These are phyloP conservation scores for Rafetus swinhoei DNA, from an alignment of 2,113 vertebrate species.

Conservation along the genomic window DNA sequence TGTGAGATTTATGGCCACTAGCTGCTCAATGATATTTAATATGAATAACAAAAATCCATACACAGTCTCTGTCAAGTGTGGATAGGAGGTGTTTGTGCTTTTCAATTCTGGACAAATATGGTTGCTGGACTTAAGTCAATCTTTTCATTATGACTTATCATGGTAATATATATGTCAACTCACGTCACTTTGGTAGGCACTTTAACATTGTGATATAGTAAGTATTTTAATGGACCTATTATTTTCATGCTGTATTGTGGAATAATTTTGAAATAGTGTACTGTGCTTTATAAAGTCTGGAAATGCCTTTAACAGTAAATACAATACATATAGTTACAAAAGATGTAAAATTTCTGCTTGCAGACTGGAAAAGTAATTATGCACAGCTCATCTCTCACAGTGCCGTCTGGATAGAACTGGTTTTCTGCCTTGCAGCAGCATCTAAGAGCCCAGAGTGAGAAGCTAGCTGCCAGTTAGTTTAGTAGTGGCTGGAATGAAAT, in stretches of 20 bases:
- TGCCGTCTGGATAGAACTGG: conserved; percentile 64
- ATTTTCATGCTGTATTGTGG: neutral
- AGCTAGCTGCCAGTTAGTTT: conserved; percentile 57
- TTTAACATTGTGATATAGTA: neutral
- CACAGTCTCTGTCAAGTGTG: neutral
- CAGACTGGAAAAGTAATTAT: conserved; percentile 49
- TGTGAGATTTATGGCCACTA: conserved; percentile 27
- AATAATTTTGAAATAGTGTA: neutral
- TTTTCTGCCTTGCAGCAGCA: conserved; percentile 61
- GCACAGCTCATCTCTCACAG: conserved; percentile 54
- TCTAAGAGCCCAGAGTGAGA: conserved; percentile 36
- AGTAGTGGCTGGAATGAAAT: conserved; percentile 64
- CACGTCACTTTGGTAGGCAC: neutral
- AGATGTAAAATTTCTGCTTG: conserved; percentile 49
- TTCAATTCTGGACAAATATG: conserved; percentile 11
- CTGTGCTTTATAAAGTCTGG: neutral
- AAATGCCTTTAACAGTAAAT: conserved; percentile 32
- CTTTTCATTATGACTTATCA: conserved; percentile 29
- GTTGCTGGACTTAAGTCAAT: conserved; percentile 12
- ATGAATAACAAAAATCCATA: conserved; percentile 7
- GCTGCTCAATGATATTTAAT: conserved; percentile 47
- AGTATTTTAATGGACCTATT: conserved; percentile 13
- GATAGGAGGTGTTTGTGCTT: conserved; percentile 35
- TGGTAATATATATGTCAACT: neutral
- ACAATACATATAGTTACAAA: conserved; percentile 47